Base-by-base conservation (phyloP, 2,113 vertebrate species). In the Proterorhinus semilunaris region DNA sequence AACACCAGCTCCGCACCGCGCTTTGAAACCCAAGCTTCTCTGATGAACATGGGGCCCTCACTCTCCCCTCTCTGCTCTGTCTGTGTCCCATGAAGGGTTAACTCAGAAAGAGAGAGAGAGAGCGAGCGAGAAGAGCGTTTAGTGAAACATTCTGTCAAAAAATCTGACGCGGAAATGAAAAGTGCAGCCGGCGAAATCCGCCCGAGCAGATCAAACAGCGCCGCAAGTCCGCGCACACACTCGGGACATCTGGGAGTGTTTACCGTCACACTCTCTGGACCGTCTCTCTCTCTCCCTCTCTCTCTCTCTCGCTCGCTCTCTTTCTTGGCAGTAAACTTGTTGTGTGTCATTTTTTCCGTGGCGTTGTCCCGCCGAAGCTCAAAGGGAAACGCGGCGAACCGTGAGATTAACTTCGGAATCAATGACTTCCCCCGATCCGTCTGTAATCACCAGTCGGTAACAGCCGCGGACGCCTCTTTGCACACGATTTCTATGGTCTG, bases 111-210 rank as follows among this genome's bases (percentile, higher is more conserved):
- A 80, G 42, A 47, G 85, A 65, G 79, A 88, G 72, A 83, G 80
- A 79, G 73, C 79, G 76, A 21, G n/a, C n/a, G 21, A 21, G 21
- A 21, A 21, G 84, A 90, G 89, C 87, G 90, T 93, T 91, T 92
- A 92, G 91, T 72, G 90, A 91, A 86, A 89, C 89, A 76, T 91
- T 89, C 91, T 91, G 92, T 94, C 93, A 93, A 81, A 87, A 51
- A 87, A 82, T 84, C 76, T 86, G 93, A 91, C 85, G 88, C 91
- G 92, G 90, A 87, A 93, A 90, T 86, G 91, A 93, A 88, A 84
- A 63, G 82, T 85, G 87, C 92, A 88, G 90, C 93, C 90, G 93
- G 91, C 82, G 17, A 55, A 55, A 90, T 94, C 92, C 92, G 84
- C 83, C 89, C 71, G 66, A 11, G 27, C 27, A 79, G 85, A 94